These are phyloP conservation scores for Takifugu bimaculatus DNA, from an alignment of 2,113 vertebrate species.

Conservation along the genomic window DNA sequence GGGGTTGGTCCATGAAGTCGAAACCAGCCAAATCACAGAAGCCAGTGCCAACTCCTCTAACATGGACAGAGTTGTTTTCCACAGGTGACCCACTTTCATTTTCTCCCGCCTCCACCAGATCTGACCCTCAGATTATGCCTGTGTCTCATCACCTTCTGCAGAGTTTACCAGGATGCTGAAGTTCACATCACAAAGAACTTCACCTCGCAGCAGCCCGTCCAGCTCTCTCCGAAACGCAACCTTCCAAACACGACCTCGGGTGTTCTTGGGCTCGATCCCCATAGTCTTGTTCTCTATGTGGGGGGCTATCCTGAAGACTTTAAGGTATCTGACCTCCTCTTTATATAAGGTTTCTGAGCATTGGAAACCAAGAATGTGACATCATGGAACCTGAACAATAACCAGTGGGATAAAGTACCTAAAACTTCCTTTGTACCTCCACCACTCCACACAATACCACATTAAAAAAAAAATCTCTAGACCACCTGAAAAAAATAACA, in stretches of 20 bases:
- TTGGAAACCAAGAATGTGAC: too few relatives aligned
- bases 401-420: too few relatives aligned
- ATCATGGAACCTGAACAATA: too few relatives aligned
- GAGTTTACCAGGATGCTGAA: slow-evolving; percentile 85
- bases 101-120: not conserved
- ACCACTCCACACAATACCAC: too few relatives aligned
- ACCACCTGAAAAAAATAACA: too few relatives aligned
- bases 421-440: too few relatives aligned
- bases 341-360: not conserved
- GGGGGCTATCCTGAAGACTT: slow-evolving; percentile 84
- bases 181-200: slow-evolving; percentile 74
- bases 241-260: slow-evolving; percentile 40
- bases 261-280: slow-evolving; percentile 77
- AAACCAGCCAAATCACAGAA: slow-evolving; percentile 61
- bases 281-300: slow-evolving; percentile 82
- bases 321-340: slow-evolving; percentile 61
- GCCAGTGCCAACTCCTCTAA: slow-evolving; percentile 54
- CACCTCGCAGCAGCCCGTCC: slow-evolving; percentile 57
- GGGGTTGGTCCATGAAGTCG: slow-evolving; percentile 65
- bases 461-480: too few relatives aligned
- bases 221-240: slow-evolving; percentile 14
- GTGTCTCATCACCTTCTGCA: slow-evolving; percentile 43
- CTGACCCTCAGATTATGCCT: not conserved
- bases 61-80: slow-evolving; percentile 80
- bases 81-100: slow-evolving; percentile 68